phyloP scores from a whole-genome alignment of 37 sponge, comb jelly and placozoan genomes.

The Axinella damicornis region DNA sequence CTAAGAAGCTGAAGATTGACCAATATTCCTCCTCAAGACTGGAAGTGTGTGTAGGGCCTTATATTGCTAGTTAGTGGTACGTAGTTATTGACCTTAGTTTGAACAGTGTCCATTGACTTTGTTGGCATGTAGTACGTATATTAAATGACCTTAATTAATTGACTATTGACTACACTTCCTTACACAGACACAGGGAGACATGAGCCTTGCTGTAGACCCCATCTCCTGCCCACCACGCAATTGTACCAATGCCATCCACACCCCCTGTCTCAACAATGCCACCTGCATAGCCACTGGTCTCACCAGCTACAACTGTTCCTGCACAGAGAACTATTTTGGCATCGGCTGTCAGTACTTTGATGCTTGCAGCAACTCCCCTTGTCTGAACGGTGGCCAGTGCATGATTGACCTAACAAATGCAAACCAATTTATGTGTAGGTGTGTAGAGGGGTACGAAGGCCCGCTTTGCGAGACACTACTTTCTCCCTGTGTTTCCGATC shows the following conservation, averaged over 20 bases:
- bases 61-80: too few relatives aligned
- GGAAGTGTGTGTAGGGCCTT: too few relatives aligned
- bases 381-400: constrained; percentile 41
- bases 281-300: constrained; percentile 12
- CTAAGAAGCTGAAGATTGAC: too few relatives aligned
- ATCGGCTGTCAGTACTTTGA: constrained; percentile 52
- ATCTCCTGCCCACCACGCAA: background rate
- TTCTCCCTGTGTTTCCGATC: constrained; percentile 21
- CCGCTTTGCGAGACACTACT: constrained; percentile 16
- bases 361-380: constrained; percentile 20
- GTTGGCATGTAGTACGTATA: too few relatives aligned
- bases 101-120: too few relatives aligned
- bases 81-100: too few relatives aligned
- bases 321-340: constrained; percentile 39
- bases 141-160: too few relatives aligned
- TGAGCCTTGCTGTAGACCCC: background rate
- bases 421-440: constrained; percentile 36
- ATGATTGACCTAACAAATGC: background rate
- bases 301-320: constrained; percentile 23
- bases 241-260: background rate
- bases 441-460: constrained; percentile 29
- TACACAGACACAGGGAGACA: too few relatives aligned
- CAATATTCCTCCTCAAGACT: too few relatives aligned
- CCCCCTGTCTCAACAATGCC: constrained; percentile 66
- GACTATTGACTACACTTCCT: too few relatives aligned